Evolutionary conservation across 2,113 vertebrate species (phyloP), one percentile per base, ranked within the genome.

Genomic region (Lepus timidus): DNA sequence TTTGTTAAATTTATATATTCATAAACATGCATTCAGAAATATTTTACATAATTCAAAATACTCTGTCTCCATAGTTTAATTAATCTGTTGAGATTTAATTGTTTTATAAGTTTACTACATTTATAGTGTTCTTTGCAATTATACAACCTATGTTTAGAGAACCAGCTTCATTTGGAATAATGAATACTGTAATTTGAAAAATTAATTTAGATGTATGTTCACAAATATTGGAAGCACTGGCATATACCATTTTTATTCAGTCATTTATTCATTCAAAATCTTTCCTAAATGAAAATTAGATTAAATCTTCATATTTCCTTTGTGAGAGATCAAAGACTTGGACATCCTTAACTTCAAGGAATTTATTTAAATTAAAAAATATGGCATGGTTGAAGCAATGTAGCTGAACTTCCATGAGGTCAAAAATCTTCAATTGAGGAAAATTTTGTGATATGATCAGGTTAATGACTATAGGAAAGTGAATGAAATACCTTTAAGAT

Each of bases 341-440:
- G 61, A 75, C 87, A 96, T 92, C 80, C 36, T 65, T 87, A 88
- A 31, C 71, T 88, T 94, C 68, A 65, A 88, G 76, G 33, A 94
- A 85, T 92, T 87, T 92, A 94, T 87, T 94, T 87, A 90, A 94
- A 92, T 90, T 23, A 82, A 83, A 83, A 76, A 31, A 90, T 82
- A 31, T 33, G 23, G 10, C 80, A 9, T 44, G 25, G 29, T 75
- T 75, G 27, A 49, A 58, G 5, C 14, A 90, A 65, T 62, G 12
- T 58, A 52, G 14, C 58, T 92, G 51, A 87, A 92, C 83, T 86
- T 70, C 12, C 96, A 90, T 87, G 70, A 86, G 20, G 64, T 83
- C 55, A 92, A 90, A 49, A 55, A 79, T 79, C 44, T 88, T 80
- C 79, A 90, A 65, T 94, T 25, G 87, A 83, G 9, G 13, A 7